Evolutionary conservation across 1,140 invertebrate species (phyloP).

Genomic region (Dinoponera quadriceps): DNA sequence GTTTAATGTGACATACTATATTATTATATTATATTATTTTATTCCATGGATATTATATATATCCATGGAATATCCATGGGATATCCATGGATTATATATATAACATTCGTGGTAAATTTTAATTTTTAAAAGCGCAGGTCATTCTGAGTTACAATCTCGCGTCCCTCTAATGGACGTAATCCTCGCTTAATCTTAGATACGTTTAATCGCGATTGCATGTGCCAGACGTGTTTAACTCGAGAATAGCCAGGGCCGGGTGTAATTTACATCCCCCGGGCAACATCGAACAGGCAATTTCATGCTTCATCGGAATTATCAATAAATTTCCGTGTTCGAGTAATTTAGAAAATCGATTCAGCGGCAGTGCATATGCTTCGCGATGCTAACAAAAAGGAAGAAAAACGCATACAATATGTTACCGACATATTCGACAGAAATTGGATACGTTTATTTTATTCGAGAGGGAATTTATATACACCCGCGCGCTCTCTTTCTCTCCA

Average conservation of each 20-base stretch:
- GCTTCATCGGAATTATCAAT: conserved; percentile 33
- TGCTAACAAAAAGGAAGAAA: background rate
- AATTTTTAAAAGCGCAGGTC: background rate
- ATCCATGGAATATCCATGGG: too few relatives aligned
- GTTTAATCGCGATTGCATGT: conserved; percentile 9
- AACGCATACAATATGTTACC: background rate
- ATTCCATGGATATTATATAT: too few relatives aligned
- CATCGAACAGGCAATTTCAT: conserved; percentile 26
- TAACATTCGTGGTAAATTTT: background rate
- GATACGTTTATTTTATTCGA: background rate
- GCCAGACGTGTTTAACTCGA: background rate
- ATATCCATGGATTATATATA: too few relatives aligned
- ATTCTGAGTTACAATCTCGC: background rate
- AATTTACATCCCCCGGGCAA: conserved; percentile 20
- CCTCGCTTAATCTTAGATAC: background rate
- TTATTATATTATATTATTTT: too few relatives aligned
- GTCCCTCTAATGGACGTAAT: background rate
- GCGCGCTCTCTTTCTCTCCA: too few relatives aligned
- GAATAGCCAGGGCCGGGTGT: background rate
- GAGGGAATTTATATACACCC: background rate
- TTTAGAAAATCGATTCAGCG: conserved; percentile 43
- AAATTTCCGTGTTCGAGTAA: conserved; percentile 37
- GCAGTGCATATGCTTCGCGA: background rate
- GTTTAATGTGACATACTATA: too few relatives aligned
- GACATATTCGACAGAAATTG: background rate